Evolutionary conservation across 2,113 vertebrate genomes (phyloP).

Genomic region (Heterotilapia buettikoferi): DNA sequence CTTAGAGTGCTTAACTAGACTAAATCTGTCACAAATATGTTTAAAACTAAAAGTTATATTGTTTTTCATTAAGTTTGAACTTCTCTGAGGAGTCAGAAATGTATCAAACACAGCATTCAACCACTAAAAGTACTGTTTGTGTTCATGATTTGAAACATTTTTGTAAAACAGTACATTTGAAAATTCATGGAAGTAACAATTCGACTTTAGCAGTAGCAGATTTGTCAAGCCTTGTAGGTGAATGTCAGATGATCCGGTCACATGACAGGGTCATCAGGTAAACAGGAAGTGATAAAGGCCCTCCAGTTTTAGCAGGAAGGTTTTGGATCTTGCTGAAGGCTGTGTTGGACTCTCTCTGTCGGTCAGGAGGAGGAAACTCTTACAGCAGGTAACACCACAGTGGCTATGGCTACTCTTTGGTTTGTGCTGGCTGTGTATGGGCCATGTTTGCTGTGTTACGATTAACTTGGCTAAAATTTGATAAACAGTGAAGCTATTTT

Average conservation of each 20-base stretch:
- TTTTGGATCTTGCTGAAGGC: no score
- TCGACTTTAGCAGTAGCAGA: background rate
- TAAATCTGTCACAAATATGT: background rate
- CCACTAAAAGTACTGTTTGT: background rate
- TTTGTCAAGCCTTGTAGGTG: background rate
- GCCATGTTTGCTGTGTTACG: background rate
- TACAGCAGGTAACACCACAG: background rate
- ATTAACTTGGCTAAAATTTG: background rate
- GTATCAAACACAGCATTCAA: background rate
- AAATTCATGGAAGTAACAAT: background rate
- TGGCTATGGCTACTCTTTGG: background rate
- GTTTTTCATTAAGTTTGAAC: background rate
- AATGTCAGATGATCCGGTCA: background rate
- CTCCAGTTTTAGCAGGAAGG: background rate
- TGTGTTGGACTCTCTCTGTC: background rate
- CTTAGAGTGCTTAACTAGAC: background rate
- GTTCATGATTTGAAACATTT: background rate
- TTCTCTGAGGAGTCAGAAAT: background rate
- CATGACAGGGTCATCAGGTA: background rate
- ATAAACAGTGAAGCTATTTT: background rate
- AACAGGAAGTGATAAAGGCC: background rate
- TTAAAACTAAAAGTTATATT: background rate
- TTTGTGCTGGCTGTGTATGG: background rate
- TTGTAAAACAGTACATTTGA: background rate
- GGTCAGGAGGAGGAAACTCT: background rate